These are phyloP conservation scores for Epistrophella euchroma DNA, from an alignment of 2,888 invertebrate species.

Conservation along the genomic window DNA sequence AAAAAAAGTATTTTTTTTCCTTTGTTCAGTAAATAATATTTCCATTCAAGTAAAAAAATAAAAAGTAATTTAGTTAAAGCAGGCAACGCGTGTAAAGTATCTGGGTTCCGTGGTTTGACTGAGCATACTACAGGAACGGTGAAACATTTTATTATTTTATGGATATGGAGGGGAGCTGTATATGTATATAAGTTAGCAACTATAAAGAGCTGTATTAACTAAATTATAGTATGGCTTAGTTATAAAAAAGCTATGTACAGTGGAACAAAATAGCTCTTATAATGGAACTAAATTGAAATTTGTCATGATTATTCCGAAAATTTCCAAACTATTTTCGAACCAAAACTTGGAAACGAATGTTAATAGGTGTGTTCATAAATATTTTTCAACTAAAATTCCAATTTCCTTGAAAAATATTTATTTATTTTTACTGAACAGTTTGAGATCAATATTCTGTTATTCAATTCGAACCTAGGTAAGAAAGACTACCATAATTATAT, in stretches of 20 bases:
- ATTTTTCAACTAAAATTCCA: neutral
- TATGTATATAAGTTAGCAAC: slow-evolving; percentile 20
- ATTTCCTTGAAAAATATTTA: no score
- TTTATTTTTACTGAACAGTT: no score
- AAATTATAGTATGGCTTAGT: slow-evolving; percentile 38
- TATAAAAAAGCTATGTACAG: slow-evolving; percentile 15
- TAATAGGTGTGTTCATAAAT: neutral
- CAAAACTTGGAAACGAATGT: neutral
- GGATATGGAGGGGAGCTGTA: slow-evolving; percentile 14
- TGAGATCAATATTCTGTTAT: no score
- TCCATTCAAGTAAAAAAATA: slow-evolving; percentile 8
- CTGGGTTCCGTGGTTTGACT: slow-evolving; percentile 68
- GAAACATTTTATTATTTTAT: slow-evolving; percentile 63
- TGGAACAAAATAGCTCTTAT: neutral
- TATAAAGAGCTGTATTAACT: slow-evolving; percentile 43
- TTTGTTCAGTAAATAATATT: slow-evolving; percentile 19
- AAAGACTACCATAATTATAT: no score
- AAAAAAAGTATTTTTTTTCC: neutral
- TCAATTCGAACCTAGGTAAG: no score
- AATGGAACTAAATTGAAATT: neutral
- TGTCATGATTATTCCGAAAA: neutral
- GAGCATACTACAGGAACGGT: slow-evolving; percentile 65
- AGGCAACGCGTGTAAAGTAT: slow-evolving; percentile 57
- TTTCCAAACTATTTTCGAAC: neutral
- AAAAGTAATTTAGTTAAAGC: neutral